These are phyloP conservation scores for Philypnodon macrostomus DNA, from an alignment of 2,797 vertebrate species.

Conservation along the genomic window DNA sequence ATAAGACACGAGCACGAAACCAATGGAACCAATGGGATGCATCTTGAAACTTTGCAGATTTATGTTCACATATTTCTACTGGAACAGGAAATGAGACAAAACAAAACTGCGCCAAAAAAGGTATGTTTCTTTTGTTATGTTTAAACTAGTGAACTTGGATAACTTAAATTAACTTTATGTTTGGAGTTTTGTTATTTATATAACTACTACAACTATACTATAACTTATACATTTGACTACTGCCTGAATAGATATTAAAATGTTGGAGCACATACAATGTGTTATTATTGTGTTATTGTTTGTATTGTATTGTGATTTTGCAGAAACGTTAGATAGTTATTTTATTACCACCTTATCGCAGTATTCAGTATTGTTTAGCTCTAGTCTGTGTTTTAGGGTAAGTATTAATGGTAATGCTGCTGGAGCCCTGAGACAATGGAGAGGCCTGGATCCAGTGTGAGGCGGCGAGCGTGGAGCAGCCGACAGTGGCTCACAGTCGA, in stretches of 20 bases:
- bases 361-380: too few relatives aligned
- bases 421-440: conserved; percentile 61
- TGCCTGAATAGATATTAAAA: too few relatives aligned
- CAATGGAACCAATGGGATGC: conserved; percentile 2
- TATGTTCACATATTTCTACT: conserved; percentile 4
- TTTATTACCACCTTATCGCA: too few relatives aligned
- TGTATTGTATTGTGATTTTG: too few relatives aligned
- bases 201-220: too few relatives aligned
- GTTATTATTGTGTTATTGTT: too few relatives aligned
- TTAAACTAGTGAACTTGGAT: too few relatives aligned
- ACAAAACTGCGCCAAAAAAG: conserved; percentile 45
- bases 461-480: conserved; percentile 82
- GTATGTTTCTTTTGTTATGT: conserved; percentile 26
- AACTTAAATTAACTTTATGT: too few relatives aligned
- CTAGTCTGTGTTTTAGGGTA: too few relatives aligned
- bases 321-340: too few relatives aligned
- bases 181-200: too few relatives aligned
- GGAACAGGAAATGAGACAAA: conserved; percentile 58
- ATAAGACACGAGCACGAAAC: neutral
- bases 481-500: conserved; percentile 69
- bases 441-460: conserved; percentile 72
- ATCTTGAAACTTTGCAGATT: conserved; percentile 2
- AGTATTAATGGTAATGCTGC: conserved; percentile 14
- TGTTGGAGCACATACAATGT: conserved; percentile 5
- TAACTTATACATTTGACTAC: too few relatives aligned